Percentiles rank a stretch among this genome's conserved stretches.
Conservation (phyloP, 2,888 invertebrate species). For the Polymixis flavicincta region DNA sequence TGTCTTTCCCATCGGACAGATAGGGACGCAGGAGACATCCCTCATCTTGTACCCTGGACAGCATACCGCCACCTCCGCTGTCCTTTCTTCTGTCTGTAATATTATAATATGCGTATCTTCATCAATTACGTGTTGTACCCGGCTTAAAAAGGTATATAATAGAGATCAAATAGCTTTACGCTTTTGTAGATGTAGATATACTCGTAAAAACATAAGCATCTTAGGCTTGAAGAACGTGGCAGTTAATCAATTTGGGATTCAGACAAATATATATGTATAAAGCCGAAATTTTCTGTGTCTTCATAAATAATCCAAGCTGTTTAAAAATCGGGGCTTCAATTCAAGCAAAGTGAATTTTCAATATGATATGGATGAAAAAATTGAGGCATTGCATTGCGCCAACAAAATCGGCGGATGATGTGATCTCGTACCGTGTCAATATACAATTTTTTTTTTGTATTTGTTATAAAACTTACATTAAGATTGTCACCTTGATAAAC, state of each 20-base stretch:
- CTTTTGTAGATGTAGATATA: too few species aligned
- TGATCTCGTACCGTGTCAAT: not conserved
- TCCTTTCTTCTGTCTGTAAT: conserved; percentile 92
- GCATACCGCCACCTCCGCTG: conserved; percentile 93
- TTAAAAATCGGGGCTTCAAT: not conserved
- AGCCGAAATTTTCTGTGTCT: not conserved
- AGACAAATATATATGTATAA: not conserved
- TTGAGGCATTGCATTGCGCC: too few species aligned
- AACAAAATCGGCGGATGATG: not conserved
- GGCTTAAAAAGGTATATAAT: too few species aligned
- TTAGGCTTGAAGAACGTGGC: not conserved
- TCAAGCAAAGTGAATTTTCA: not conserved
- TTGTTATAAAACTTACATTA: not conserved
- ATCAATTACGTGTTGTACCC: not conserved
- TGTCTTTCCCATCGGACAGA: conserved; percentile 92
- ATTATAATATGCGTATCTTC: conserved; percentile 6
- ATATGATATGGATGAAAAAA: not conserved
- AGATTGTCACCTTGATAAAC: not conserved
- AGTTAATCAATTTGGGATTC: not conserved
- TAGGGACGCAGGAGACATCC: conserved; percentile 91
- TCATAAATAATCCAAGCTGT: not conserved
- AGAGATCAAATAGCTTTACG: too few species aligned
- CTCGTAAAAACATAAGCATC: not conserved
- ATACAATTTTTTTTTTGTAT: not conserved
- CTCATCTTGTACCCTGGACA: conserved; percentile 94